phyloP scores from a whole-genome alignment of 1,140 invertebrate genomes.

The Batillaria attramentaria region DNA sequence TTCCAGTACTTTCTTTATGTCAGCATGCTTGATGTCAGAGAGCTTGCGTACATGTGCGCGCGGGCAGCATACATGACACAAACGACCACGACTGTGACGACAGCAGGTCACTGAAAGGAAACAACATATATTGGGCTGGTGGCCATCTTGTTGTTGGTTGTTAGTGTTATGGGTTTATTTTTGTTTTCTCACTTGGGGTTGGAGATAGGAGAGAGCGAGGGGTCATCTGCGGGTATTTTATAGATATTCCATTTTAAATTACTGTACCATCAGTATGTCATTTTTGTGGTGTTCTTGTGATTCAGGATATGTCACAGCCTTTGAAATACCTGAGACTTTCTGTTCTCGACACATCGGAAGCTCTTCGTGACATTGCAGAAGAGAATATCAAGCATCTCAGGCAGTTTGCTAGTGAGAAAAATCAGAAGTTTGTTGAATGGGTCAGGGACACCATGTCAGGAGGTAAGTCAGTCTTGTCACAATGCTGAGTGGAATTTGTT shows the following conservation, averaged over 20 bases:
- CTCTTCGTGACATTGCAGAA: not conserved
- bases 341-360: not conserved
- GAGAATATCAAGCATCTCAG: not conserved
- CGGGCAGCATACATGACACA: no score
- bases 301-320: constrained; percentile 1
- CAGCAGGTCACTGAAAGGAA: no score
- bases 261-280: not conserved
- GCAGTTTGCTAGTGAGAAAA: constrained; percentile 6
- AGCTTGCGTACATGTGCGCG: no score
- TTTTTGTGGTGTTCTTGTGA: not conserved
- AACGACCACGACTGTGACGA: no score
- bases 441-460: constrained; percentile 13
- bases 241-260: not conserved
- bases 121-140: no score
- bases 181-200: not conserved
- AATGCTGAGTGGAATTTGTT: not conserved
- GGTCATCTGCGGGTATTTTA: not conserved
- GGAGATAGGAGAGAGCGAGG: not conserved
- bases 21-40: no score
- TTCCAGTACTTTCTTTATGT: no score
- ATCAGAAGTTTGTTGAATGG: constrained; percentile 14
- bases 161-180: not conserved
- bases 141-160: not conserved
- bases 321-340: not conserved
- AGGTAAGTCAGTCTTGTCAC: no score